These are phyloP conservation scores for Ophion ellenae DNA, from an alignment of 2,888 invertebrate genomes.

Conservation along the genomic window DNA sequence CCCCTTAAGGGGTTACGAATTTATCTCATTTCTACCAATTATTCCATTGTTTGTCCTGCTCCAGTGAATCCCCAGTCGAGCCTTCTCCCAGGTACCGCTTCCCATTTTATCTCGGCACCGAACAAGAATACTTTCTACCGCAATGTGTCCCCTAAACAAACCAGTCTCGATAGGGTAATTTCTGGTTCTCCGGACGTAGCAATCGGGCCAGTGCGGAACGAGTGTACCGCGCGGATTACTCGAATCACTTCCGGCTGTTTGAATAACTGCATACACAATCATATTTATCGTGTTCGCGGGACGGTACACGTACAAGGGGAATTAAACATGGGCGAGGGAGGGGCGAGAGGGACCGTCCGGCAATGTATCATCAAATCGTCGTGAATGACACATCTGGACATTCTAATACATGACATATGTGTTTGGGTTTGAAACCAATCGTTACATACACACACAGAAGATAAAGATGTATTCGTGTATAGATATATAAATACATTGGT, in stretches of 20 bases:
- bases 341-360: slow-evolving; percentile 9
- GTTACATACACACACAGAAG: slow-evolving; percentile 19
- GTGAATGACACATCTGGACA: slow-evolving; percentile 50
- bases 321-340: slow-evolving; percentile 28
- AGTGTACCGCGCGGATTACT: slow-evolving; percentile 39
- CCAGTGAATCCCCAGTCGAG: neutral
- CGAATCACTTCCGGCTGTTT: slow-evolving; percentile 47
- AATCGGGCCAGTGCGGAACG: slow-evolving; percentile 5
- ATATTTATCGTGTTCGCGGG: slow-evolving; percentile 49
- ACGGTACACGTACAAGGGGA: slow-evolving; percentile 19
- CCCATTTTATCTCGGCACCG: slow-evolving; percentile 2
- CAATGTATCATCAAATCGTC: slow-evolving; percentile 45
- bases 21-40: neutral
- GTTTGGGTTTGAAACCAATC: slow-evolving; percentile 36
- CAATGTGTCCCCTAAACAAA: slow-evolving; percentile 34
- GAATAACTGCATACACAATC: slow-evolving; percentile 64
- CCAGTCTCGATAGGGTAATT: slow-evolving; percentile 60
- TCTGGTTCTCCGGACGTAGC: slow-evolving; percentile 34
- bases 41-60: neutral
- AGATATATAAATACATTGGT: slow-evolving; percentile 8
- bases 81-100: neutral
- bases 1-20: neutral
- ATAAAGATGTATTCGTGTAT: slow-evolving; percentile 25
- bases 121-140: slow-evolving; percentile 31
- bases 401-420: slow-evolving; percentile 56